Evolutionary conservation across 2,797 vertebrate species (phyloP), one percentile per base, ranked within the genome.

Genomic region (Lepidocolaptes lacrymiger): DNA sequence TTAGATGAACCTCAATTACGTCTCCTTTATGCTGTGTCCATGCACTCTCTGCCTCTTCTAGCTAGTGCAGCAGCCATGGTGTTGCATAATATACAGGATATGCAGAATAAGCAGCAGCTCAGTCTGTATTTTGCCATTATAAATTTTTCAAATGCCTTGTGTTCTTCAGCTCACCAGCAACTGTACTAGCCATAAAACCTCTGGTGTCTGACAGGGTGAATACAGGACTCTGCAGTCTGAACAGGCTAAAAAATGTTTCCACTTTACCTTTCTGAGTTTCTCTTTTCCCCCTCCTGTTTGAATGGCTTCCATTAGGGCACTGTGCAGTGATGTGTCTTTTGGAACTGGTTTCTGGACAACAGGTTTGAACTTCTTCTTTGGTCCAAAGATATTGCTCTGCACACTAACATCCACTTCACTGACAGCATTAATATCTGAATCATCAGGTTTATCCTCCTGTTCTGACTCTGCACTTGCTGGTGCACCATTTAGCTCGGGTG

Each of bases 231-330:
- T 67, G 43, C 10, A 41, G 7, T 12, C 36, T 73, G 64, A 39
- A 15, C 28, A 71, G 37, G 34, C 34, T 63, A 32, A 58, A 77
- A 48, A 9, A 48, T 24, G 37, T 39, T 54, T 51, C n/a, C 12
- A 63, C 59, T 74, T 98, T 97, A 99, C 99, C 99, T 99, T 99
- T 90, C 97, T 98, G 43, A 99, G 98, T 28, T 96, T 97, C 39
- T 99, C 98, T 88, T 97, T 99, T 93, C 98, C 98, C 36, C 98
- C 98, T 6, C 95, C 98, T 9, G 98, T 98, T 93, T 99, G 99
- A 96, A 99, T 99, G 48, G 99, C 99, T 91, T 98, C 98, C 99
- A 99, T 99, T 61, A 99, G 98, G 71, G 97, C 98, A 78, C 98
- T 98, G 97, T 99, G 99, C 67, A 99, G 95, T 11, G 98, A 98